Evolutionary conservation across 1,140 invertebrate species (phyloP).

Genomic region (Catajapyx aquilonaris): DNA sequence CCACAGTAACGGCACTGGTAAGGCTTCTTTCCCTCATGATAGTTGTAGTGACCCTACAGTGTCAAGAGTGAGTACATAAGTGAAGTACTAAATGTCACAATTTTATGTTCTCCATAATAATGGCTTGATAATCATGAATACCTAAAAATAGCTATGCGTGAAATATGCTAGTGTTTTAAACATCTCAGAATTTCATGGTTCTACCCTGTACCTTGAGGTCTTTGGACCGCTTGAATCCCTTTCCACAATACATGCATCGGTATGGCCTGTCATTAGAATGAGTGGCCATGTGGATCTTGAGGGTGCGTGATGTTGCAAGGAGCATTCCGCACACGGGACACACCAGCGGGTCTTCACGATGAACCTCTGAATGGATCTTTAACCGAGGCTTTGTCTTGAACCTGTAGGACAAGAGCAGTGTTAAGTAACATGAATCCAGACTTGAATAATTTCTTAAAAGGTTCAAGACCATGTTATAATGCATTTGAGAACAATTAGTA

Average conservation of each 20-base stretch:
- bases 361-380: background rate
- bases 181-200: too few relatives aligned
- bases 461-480: too few relatives aligned
- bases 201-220: background rate
- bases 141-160: too few relatives aligned
- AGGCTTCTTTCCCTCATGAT: slow-evolving; percentile 23
- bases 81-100: too few relatives aligned
- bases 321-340: background rate
- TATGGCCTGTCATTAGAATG: background rate
- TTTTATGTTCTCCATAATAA: too few relatives aligned
- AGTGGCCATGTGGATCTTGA: background rate
- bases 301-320: background rate
- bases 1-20: slow-evolving; percentile 26
- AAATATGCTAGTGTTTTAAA: too few relatives aligned
- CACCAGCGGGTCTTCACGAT: background rate
- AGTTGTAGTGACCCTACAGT: slow-evolving; percentile 18
- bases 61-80: too few relatives aligned
- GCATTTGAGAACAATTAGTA: too few relatives aligned
- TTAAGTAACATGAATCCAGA: too few relatives aligned
- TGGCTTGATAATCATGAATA: too few relatives aligned
- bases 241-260: background rate
- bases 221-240: background rate
- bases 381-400: background rate
- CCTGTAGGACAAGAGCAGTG: too few relatives aligned
- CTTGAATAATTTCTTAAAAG: too few relatives aligned